Base-by-base conservation (phyloP, 2,113 vertebrate species). In the Candoia aspera region DNA sequence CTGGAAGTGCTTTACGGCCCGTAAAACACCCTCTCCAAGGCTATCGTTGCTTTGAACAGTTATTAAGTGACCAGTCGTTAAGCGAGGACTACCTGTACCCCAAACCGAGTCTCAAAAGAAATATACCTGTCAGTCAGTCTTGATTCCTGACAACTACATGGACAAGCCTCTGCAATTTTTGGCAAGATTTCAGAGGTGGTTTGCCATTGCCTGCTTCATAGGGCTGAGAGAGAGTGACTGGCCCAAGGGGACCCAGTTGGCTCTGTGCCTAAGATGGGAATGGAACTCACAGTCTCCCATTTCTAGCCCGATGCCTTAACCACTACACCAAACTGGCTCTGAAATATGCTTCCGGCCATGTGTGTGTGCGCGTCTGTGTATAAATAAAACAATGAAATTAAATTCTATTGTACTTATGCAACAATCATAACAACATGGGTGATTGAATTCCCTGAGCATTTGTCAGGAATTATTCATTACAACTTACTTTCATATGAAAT, bases 401-500 rank as follows among this genome's bases (percentile, higher is more conserved):
- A 54, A 33, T 89, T 68, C 17, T 29, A 23, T 26, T 73, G 21
- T 11, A 90, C 53, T 21, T 84, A 33, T 59, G 19, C 29, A 33
- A 68, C 12, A n/a, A 68, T 12, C 24, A 26, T 60, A 42, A 58
- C 26, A 6, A 88, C 11, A 49, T n/a, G 62, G 13, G 12, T 24
- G 17, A 1, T 26, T 26, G 11, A 54, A 8, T 37, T 68, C 59
- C 64, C 8, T 79, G 33, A 55, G 42, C 42, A 88, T 60, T 88
- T 53, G 13, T 42, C 42, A 60, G 42, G 10, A 58, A 84, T 53
- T 17, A 11, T 11, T 91, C 96, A 96, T 94, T 94, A 88, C 93
- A 87, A 95, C 97, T 90, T 97, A 99, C 99, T 99, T 99, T 98
- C 94, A 99, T 96, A 92, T 98, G 98, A 87, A 99, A 96, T 95